A percentile compares a stretch with the other conserved stretches of the same genome.
Conservation (phyloP, 53 echinoderm and acorn worm species). For the Stichopus horrens region DNA sequence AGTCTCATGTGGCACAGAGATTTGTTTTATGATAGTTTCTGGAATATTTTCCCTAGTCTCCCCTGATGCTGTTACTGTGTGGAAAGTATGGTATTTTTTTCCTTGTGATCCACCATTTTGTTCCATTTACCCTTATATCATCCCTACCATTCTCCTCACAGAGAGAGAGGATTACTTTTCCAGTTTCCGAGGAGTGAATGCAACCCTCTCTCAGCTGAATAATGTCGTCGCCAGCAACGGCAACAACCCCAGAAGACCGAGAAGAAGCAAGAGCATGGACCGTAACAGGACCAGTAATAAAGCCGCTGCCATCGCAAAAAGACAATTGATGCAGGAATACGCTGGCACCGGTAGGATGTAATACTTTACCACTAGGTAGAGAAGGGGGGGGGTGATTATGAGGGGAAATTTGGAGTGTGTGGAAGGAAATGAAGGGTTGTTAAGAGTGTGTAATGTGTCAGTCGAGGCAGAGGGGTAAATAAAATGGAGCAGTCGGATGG, state of each 20-base stretch:
- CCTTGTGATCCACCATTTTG: too few species aligned
- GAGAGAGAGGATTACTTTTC: conserved; percentile 69
- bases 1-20: neutral
- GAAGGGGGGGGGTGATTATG: too few species aligned
- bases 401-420: neutral
- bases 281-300: conserved; percentile 88
- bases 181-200: conserved; percentile 80
- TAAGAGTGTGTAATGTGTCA: too few species aligned
- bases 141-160: neutral
- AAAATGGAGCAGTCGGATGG: too few species aligned
- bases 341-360: neutral
- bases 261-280: conserved; percentile 83
- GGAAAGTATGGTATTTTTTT: too few species aligned
- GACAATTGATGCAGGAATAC: conserved; percentile 48
- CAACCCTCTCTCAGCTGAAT: conserved; percentile 54
- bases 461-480: too few species aligned
- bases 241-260: conserved; percentile 57
- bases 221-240: conserved; percentile 44
- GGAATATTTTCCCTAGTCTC: too few species aligned
- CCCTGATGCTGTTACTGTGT: too few species aligned
- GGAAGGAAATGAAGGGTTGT: too few species aligned
- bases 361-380: too few species aligned
- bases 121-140: too few species aligned
- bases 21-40: neutral
- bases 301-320: conserved; percentile 57